phyloP scores from a whole-genome alignment of 2,888 invertebrate genomes.

The Amiota communis region DNA sequence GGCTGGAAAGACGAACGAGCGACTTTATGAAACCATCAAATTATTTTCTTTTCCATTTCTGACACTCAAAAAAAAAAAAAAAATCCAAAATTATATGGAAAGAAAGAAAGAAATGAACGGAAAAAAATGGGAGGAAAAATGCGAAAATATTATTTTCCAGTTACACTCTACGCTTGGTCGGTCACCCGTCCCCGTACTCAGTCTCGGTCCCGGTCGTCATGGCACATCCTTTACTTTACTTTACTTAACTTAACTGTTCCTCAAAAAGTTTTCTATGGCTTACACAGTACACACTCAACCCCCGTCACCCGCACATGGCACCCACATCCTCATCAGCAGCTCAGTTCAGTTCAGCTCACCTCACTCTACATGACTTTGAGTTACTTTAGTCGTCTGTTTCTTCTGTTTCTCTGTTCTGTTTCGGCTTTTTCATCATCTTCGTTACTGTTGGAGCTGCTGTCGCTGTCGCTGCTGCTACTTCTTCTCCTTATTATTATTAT shows the following conservation, averaged over 20 bases:
- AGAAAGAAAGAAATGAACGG: slow-evolving; percentile 39
- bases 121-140: slow-evolving; percentile 33
- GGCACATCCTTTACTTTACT: slow-evolving; percentile 67
- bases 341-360: no score
- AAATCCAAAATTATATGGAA: slow-evolving; percentile 42
- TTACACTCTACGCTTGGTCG: slow-evolving; percentile 63
- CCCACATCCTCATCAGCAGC: background rate
- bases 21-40: slow-evolving; percentile 72
- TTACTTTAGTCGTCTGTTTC: slow-evolving; percentile 59
- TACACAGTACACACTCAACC: slow-evolving; percentile 17
- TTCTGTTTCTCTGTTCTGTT: slow-evolving; percentile 34
- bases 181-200: slow-evolving; percentile 39
- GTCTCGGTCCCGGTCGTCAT: slow-evolving; percentile 30
- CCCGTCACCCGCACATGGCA: slow-evolving; percentile 12
- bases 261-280: slow-evolving; percentile 55
- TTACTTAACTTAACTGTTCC: slow-evolving; percentile 47
- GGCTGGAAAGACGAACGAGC: slow-evolving; percentile 31
- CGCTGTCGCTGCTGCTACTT: slow-evolving; percentile 42
- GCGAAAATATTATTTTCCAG: slow-evolving; percentile 72
- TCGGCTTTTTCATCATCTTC: slow-evolving; percentile 25
- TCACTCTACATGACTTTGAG: slow-evolving; percentile 26
- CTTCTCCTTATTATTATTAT: slow-evolving; percentile 39
- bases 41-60: slow-evolving; percentile 73
- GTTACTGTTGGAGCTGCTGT: slow-evolving; percentile 24
- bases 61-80: slow-evolving; percentile 70